Percentiles rank a stretch among this genome's conserved stretches.
phyloP scores from a whole-genome alignment of 2,797 vertebrate genomes.

The Hydrolagus colliei region DNA sequence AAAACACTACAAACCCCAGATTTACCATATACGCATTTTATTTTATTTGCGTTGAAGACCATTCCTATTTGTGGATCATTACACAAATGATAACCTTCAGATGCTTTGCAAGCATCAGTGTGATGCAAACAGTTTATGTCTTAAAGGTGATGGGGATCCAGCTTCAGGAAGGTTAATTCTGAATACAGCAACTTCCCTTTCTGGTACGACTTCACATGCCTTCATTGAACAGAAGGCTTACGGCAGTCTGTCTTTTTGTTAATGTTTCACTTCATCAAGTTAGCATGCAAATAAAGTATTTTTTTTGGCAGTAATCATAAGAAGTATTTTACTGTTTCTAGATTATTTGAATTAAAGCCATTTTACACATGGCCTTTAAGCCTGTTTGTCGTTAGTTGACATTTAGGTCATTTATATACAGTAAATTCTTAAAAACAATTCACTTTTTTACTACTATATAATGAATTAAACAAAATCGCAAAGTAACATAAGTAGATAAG shows the following conservation, averaged over 20 bases:
- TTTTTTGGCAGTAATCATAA: background rate
- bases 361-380: background rate
- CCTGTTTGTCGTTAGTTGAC: background rate
- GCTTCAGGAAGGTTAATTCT: background rate
- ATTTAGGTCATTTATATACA: background rate
- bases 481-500: background rate
- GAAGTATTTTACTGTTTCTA: background rate
- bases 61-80: background rate
- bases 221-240: background rate
- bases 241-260: background rate
- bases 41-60: background rate
- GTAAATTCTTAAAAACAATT: background rate
- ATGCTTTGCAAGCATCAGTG: background rate
- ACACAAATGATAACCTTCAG: background rate
- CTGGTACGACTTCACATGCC: background rate
- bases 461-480: background rate
- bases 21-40: background rate
- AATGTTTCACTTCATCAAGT: background rate
- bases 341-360: constrained; percentile 5
- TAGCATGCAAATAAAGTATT: background rate
- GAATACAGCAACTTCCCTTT: background rate
- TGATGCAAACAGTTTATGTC: background rate
- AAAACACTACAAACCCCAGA: background rate
- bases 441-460: background rate
- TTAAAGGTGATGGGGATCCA: background rate